Conservation (phyloP, 2,888 invertebrate species). For the Halictus quadricinctus region DNA sequence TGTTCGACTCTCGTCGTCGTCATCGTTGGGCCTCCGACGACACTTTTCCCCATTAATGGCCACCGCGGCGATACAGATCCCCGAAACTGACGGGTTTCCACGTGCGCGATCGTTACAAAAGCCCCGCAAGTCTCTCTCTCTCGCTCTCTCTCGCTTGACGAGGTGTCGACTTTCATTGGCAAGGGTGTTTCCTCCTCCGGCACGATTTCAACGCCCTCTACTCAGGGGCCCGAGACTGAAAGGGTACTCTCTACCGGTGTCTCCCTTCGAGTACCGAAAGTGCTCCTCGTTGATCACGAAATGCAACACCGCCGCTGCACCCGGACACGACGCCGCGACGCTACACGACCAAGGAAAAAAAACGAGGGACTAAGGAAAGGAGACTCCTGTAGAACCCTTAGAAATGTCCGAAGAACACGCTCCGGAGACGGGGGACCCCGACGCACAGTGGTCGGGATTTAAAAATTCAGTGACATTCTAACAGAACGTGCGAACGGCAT, state of each 20-base stretch:
- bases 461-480: too few species aligned
- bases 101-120: slow-evolving; percentile 50
- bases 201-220: slow-evolving; percentile 51
- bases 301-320: slow-evolving; percentile 58
- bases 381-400: slow-evolving; percentile 60
- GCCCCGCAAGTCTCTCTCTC: slow-evolving; percentile 57
- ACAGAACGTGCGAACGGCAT: too few species aligned
- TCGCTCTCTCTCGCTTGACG: slow-evolving; percentile 28
- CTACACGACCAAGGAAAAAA: not conserved
- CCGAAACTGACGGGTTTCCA: slow-evolving; percentile 52
- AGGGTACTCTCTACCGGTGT: slow-evolving; percentile 55
- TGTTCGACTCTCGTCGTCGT: slow-evolving; percentile 4
- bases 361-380: slow-evolving; percentile 32
- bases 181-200: slow-evolving; percentile 54
- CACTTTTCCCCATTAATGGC: slow-evolving; percentile 9
- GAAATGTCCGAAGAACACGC: slow-evolving; percentile 50
- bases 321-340: slow-evolving; percentile 8
- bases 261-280: slow-evolving; percentile 57
- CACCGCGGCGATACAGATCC: not conserved
- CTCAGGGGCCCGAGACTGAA: slow-evolving; percentile 44
- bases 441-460: not conserved
- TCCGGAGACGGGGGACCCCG: not conserved
- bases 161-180: slow-evolving; percentile 65
- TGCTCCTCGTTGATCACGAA: slow-evolving; percentile 68
- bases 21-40: not conserved